Conservation (phyloP, 2,113 vertebrate genomes). For the Ornithorhynchus anatinus region DNA sequence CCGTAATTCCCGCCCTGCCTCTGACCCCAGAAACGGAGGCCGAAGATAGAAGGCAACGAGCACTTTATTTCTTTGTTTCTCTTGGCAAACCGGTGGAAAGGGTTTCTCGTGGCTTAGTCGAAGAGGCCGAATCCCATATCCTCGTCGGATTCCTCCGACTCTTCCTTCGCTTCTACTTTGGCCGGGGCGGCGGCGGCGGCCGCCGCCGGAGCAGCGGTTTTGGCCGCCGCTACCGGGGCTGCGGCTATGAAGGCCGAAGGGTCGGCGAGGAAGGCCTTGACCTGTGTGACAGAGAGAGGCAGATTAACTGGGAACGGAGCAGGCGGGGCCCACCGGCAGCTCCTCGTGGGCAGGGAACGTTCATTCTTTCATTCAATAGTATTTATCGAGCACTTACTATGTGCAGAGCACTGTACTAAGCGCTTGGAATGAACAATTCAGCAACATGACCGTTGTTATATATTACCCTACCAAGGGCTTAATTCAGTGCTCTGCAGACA, state of each 20-base stretch:
- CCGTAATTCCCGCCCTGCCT: no score
- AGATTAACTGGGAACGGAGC: neutral
- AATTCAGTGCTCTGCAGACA: no score
- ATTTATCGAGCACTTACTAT: no score
- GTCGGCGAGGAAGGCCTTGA: constrained; percentile 93
- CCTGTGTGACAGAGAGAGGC: constrained; percentile 62
- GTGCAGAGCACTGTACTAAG: no score
- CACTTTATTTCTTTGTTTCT: constrained; percentile 64
- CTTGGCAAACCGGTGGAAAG: neutral
- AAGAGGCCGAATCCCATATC: constrained; percentile 98
- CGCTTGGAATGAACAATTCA: no score
- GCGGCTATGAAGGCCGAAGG: constrained; percentile 89
- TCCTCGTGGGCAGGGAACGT: no score
- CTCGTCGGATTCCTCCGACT: constrained; percentile 92
- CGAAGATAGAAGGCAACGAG: constrained; percentile 21
- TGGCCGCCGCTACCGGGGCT: constrained; percentile 61
- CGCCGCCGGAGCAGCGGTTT: constrained; percentile 52
- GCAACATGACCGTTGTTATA: no score
- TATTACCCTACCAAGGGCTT: no score
- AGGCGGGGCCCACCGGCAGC: no score
- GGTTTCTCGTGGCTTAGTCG: constrained; percentile 68
- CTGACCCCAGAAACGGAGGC: neutral
- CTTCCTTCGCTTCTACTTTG: constrained; percentile 83
- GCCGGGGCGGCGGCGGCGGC: constrained; percentile 72
- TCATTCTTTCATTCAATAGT: no score